A percentile compares a stretch with the other conserved stretches of the same genome.
These are phyloP conservation scores for Cherax quadricarinatus DNA, from an alignment of 1,140 invertebrate genomes.

Conservation along the genomic window DNA sequence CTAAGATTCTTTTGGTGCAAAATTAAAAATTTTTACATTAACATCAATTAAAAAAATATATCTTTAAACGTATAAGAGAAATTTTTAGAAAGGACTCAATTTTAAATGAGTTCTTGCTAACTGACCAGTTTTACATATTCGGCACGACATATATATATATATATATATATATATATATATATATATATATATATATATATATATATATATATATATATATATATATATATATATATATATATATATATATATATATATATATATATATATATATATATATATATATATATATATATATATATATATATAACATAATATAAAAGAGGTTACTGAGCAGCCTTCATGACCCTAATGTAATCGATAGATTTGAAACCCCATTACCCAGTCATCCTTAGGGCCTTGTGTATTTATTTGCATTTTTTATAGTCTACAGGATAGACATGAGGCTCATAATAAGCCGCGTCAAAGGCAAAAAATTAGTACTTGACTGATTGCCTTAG, in stretches of 20 bases:
- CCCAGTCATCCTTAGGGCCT: neutral
- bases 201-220: conserved; percentile 35
- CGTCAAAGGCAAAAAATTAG: neutral
- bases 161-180: conserved; percentile 42
- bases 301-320: too few species aligned
- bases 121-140: too few species aligned
- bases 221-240: conserved; percentile 28
- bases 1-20: too few species aligned
- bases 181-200: conserved; percentile 42
- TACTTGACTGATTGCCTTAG: neutral
- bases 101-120: too few species aligned
- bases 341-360: too few species aligned
- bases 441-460: neutral
- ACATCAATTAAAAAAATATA: too few species aligned
- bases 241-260: conserved; percentile 22
- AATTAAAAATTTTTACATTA: too few species aligned
- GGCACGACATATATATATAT: too few species aligned
- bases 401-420: neutral
- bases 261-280: conserved; percentile 25
- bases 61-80: too few species aligned
- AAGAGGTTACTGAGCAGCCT: too few species aligned
- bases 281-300: conserved; percentile 24
- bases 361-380: neutral
- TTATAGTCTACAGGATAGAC: too few species aligned
- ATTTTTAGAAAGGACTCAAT: too few species aligned